Conservation (phyloP, 1,140 invertebrate genomes). For the Pomacea maculata region DNA sequence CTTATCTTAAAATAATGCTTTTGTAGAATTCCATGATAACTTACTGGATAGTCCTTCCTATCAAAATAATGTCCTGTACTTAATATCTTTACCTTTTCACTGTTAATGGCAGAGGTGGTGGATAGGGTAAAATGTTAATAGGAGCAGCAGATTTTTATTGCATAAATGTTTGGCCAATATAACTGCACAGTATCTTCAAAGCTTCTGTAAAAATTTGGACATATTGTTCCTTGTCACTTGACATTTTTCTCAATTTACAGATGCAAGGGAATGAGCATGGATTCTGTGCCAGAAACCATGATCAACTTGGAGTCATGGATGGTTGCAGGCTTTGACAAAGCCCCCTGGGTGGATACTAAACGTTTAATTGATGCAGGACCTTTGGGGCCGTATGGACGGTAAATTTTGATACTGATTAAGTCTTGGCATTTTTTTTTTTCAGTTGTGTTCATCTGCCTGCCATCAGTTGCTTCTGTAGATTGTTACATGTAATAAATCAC, state of each 20-base stretch:
- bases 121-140: no score
- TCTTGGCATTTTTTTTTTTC: background rate
- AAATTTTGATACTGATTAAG: background rate
- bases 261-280: slow-evolving; percentile 22
- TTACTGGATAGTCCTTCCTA: no score
- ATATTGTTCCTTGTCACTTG: background rate
- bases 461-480: no score
- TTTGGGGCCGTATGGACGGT: slow-evolving; percentile 47
- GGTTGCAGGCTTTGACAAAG: slow-evolving; percentile 70
- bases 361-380: slow-evolving; percentile 72
- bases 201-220: background rate
- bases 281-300: slow-evolving; percentile 69
- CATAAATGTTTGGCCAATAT: background rate
- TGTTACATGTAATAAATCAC: no score
- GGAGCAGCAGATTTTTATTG: no score
- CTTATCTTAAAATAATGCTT: no score
- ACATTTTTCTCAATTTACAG: slow-evolving; percentile 13
- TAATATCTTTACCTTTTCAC: no score
- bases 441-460: background rate
- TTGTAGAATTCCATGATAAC: no score
- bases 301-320: slow-evolving; percentile 80
- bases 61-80: no score
- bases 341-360: slow-evolving; percentile 59
- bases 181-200: background rate
- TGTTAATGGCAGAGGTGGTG: no score